Conservation (phyloP, 2,888 invertebrate species). For the Archips crataeganus region DNA sequence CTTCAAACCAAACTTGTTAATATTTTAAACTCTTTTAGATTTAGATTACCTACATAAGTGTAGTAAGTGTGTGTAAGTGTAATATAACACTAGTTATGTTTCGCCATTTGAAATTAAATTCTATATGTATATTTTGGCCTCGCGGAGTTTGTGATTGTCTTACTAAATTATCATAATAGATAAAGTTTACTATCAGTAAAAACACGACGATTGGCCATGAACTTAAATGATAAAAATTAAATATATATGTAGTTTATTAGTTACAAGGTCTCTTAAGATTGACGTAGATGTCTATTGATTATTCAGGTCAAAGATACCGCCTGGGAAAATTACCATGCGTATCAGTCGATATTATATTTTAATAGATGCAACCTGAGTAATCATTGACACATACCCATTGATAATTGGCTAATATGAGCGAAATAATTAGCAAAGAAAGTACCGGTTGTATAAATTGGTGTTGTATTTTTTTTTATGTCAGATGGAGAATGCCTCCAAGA, state of each 20-base stretch:
- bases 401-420: background rate
- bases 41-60: background rate
- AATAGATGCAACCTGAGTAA: constrained; percentile 7
- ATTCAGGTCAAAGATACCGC: constrained; percentile 35
- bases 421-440: background rate
- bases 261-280: constrained; percentile 31
- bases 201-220: constrained; percentile 28
- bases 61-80: too few species aligned
- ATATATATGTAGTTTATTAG: constrained; percentile 21
- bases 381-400: background rate
- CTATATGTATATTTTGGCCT: background rate
- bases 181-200: constrained; percentile 17
- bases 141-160: background rate
- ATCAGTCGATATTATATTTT: background rate
- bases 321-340: constrained; percentile 17
- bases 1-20: too few species aligned
- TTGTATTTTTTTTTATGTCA: background rate
- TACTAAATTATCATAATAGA: background rate
- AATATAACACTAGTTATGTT: background rate
- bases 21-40: background rate
- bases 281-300: constrained; percentile 33
- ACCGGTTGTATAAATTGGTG: background rate
- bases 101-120: background rate
- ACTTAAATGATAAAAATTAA: constrained; percentile 33
- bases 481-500: background rate